Conservation (phyloP, 1,140 invertebrate species). For the Daktulosphaira vitifoliae region DNA sequence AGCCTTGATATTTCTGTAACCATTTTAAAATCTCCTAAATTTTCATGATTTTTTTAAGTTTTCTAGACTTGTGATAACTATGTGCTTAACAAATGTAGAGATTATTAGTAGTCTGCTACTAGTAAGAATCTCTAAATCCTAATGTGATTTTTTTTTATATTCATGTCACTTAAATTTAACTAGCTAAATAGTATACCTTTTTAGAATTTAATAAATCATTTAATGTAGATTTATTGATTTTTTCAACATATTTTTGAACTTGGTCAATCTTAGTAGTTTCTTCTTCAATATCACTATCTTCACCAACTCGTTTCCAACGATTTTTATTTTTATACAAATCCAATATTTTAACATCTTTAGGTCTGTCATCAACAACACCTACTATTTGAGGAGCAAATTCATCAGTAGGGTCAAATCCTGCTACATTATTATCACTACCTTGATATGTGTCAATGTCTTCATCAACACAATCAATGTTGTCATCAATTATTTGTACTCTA, state of each 20-base stretch:
- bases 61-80: too few species aligned
- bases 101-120: too few species aligned
- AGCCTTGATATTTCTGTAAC: too few species aligned
- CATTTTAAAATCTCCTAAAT: too few species aligned
- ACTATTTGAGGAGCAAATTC: constrained; percentile 85
- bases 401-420: constrained; percentile 56
- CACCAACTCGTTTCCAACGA: constrained; percentile 62
- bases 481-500: constrained; percentile 82
- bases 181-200: not conserved
- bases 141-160: too few species aligned
- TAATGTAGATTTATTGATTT: constrained; percentile 29
- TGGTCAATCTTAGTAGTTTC: constrained; percentile 38
- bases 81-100: too few species aligned
- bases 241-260: constrained; percentile 34
- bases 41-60: too few species aligned
- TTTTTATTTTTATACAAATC: constrained; percentile 54
- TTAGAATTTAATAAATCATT: constrained; percentile 5
- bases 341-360: constrained; percentile 54
- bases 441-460: constrained; percentile 50
- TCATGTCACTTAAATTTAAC: too few species aligned
- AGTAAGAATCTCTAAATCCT: too few species aligned
- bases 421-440: constrained; percentile 55
- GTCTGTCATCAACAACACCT: constrained; percentile 80
- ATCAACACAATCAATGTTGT: constrained; percentile 57
- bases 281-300: constrained; percentile 40